Evolutionary conservation across 2,113 vertebrate species (phyloP), one percentile per base, ranked within the genome.

Genomic region (Arizona elegans): DNA sequence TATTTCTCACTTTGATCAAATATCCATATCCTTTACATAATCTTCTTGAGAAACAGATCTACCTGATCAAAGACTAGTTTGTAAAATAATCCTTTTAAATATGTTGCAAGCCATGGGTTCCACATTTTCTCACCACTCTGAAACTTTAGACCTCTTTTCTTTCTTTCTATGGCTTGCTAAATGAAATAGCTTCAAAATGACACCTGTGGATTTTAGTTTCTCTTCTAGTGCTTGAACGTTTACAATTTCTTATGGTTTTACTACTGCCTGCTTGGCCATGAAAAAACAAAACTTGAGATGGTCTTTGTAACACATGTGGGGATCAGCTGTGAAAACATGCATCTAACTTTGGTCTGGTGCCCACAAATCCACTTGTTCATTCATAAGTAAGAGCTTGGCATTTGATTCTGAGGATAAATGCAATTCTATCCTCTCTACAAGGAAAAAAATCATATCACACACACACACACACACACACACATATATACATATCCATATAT

Each of bases 101-200:
- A 65, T 54, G 24, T 33, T 55, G n/a, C 21, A 81, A 29, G 13
- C 17, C 3, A 24, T 93, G 19, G 86, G 88, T 92, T 90, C 91
- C 13, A 93, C 56, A 89, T 24, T 90, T 93, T 55, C 54, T 56
- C 33, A 94, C 81, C 52, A 7, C 89, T 90, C 52, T 89, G 65
- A 94, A 90, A 96, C 85, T 2, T 88, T 23, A 0, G 85, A 93
- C 91, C 93, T 94, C 19, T 55, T 93, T 94, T 95, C 3, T 50
- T 23, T 43, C 89, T 12, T 92, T 52, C 92, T 38, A 38, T 90
- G 55, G 89, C 12, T 85, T 43, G 9, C 11, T 95, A 59, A 50
- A 29, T 91, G 86, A 94, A 33, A 90, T 21, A 85, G 19, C 55
- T 13, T 93, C 87, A 90, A 62, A 96, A 95, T 11, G 7, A 3